A percentile compares a stretch with the other conserved stretches of the same genome.
Evolutionary conservation across 2,888 invertebrate genomes (phyloP).

Genomic region (Stenoptilia bipunctidactyla): DNA sequence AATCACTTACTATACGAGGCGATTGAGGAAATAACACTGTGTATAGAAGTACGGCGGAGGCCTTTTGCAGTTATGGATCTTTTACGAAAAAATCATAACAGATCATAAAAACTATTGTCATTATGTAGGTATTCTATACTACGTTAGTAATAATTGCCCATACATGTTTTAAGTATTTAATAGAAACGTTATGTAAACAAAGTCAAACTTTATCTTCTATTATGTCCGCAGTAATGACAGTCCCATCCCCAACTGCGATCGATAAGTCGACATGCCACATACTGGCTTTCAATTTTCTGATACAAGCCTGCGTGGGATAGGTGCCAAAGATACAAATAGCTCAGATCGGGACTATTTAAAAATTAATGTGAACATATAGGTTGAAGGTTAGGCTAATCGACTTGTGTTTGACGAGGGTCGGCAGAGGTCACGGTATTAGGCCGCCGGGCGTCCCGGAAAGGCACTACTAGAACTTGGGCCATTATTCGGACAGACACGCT

Average conservation of each 20-base stretch:
- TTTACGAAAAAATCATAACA: too few relatives aligned
- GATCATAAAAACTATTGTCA: too few relatives aligned
- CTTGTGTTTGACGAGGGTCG: constrained; percentile 62
- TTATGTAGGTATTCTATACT: too few relatives aligned
- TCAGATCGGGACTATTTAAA: constrained; percentile 23
- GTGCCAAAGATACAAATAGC: constrained; percentile 36
- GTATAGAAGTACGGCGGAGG: too few relatives aligned
- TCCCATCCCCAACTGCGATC: constrained; percentile 29
- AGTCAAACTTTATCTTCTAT: too few relatives aligned
- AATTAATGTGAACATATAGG: constrained; percentile 10
- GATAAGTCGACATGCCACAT: constrained; percentile 34
- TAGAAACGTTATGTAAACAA: too few relatives aligned
- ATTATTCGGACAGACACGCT: constrained; percentile 66
- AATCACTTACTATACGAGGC: too few relatives aligned
- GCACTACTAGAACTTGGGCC: constrained; percentile 35
- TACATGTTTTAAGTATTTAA: too few relatives aligned
- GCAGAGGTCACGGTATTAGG: constrained; percentile 38
- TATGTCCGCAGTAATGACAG: constrained; percentile 24
- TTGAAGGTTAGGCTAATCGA: constrained; percentile 60
- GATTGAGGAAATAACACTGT: too few relatives aligned
- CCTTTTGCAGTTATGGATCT: too few relatives aligned
- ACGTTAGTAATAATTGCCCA: too few relatives aligned
- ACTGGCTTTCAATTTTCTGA: constrained; percentile 38
- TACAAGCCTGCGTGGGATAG: constrained; percentile 34
- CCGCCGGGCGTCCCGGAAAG: not conserved